Base-by-base conservation (phyloP, 2,888 invertebrate species). In the Ceraclea dissimilis region DNA sequence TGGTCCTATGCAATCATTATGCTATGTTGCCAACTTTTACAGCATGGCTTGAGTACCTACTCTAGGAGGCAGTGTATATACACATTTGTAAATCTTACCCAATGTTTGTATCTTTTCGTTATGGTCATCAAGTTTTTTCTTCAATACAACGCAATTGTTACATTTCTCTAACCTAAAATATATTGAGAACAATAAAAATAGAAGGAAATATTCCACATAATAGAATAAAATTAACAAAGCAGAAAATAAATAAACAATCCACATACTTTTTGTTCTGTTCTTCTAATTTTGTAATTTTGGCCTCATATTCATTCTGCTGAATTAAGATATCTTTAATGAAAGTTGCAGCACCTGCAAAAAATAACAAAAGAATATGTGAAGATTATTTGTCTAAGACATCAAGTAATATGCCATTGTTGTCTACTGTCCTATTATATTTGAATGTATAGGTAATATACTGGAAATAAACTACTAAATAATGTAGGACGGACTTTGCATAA, bases 111-210 rank as follows among this genome's bases (percentile, higher is more conserved):
- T 53, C 43, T 58, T 56, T 17, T 51, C 34, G 44, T 46, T 44
- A 31, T 58, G 56, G 20, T 51, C 52, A 34, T 60, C 52, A 10
- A 60, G 31, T 16, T 50, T 43, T 5, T 52, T 52, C 43, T 60
- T 52, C 13, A 60, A 44, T 8, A 10, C 19, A 10, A 20, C 17
- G 49, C 60, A 60, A n/a, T 55, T 58, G 18, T 50, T 11, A 49
- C 60, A 60, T 18, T 52, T 56, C 49, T 59, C 52, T 33, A 59
- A 50, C 18, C 59, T 59, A 19, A 44, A 57, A 58, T 4, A 54
- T 33, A 34, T 44, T n/a, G 26, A 26, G 10, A 26, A 26, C 26
- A 26, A 26, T 6, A 26, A 26, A 26, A n/a, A n/a, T n/a, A 26
- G 26, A 26, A 26, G 26, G 10, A 26, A 10, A 26, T 10, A 26